Conservation (phyloP, 2,888 invertebrate genomes). For the Cataglyphis cursor region DNA sequence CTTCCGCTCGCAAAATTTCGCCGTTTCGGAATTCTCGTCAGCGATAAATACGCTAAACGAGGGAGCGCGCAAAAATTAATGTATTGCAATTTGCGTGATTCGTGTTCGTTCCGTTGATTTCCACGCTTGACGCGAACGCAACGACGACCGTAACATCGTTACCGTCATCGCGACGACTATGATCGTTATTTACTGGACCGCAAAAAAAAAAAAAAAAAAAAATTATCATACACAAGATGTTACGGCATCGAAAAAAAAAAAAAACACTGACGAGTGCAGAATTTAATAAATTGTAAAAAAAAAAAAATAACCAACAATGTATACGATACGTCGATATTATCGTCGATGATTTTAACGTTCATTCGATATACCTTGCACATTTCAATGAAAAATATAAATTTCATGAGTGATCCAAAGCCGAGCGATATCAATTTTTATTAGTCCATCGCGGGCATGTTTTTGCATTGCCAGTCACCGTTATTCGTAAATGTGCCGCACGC, state of each 20-base stretch:
- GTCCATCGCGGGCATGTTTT: not conserved
- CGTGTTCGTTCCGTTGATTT: conserved; percentile 38
- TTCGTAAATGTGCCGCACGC: conserved; percentile 38
- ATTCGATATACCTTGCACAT: not conserved
- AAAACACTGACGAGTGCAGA: not conserved
- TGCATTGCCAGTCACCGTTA: conserved; percentile 11
- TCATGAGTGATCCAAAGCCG: not conserved
- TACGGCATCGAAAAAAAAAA: not conserved
- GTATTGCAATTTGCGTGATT: conserved; percentile 48
- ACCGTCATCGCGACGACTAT: not conserved
- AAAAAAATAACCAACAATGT: not conserved
- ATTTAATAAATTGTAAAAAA: not conserved
- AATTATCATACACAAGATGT: not conserved
- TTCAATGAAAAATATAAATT: not conserved
- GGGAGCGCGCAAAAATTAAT: conserved; percentile 43
- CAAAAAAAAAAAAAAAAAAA: not conserved
- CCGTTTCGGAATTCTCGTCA: conserved; percentile 52
- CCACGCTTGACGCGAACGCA: conserved; percentile 44
- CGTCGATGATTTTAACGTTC: not conserved
- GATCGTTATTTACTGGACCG: not conserved
- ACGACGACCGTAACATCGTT: not conserved
- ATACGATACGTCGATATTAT: not conserved
- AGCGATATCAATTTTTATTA: not conserved
- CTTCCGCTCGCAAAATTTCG: conserved; percentile 30
- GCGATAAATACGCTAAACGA: conserved; percentile 49